phyloP scores from a whole-genome alignment of 2,113 vertebrate genomes.

The Pedionomus torquatus region DNA sequence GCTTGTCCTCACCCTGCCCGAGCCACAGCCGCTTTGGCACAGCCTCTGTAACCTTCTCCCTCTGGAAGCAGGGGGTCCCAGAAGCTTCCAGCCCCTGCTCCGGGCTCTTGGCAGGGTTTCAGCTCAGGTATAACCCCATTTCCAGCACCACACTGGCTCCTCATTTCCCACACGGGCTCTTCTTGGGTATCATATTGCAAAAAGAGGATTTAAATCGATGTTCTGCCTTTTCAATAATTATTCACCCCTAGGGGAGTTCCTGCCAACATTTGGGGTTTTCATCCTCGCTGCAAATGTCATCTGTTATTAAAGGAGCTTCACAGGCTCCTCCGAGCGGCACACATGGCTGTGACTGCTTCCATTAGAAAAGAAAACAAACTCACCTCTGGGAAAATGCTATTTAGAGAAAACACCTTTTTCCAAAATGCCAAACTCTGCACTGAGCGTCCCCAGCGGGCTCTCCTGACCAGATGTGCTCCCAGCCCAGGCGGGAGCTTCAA shows the following conservation, averaged over 20 bases:
- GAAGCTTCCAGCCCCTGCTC: background rate
- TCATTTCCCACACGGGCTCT: background rate
- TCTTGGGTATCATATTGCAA: background rate
- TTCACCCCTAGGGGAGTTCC: background rate
- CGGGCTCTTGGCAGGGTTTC: background rate
- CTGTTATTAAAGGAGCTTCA: background rate
- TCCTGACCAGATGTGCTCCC: background rate
- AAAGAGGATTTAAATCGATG: background rate
- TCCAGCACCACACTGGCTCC: background rate
- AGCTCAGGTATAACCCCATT: background rate
- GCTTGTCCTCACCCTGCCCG: background rate
- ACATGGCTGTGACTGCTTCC: background rate
- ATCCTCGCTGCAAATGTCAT: background rate
- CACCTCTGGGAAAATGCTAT: background rate
- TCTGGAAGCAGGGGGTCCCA: background rate
- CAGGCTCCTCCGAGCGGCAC: background rate
- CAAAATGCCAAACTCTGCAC: background rate
- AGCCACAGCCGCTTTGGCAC: background rate
- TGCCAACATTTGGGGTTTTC: background rate
- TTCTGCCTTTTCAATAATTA: background rate
- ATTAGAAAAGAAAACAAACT: background rate
- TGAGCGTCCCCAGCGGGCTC: background rate
- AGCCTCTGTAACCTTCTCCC: fast-evolving
- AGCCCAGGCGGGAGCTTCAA: background rate
- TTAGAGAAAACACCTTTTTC: background rate